These are phyloP conservation scores for Apostichopus parvimensis DNA, from an alignment of 35 echinoderm and acorn worm genomes.

Conservation along the genomic window DNA sequence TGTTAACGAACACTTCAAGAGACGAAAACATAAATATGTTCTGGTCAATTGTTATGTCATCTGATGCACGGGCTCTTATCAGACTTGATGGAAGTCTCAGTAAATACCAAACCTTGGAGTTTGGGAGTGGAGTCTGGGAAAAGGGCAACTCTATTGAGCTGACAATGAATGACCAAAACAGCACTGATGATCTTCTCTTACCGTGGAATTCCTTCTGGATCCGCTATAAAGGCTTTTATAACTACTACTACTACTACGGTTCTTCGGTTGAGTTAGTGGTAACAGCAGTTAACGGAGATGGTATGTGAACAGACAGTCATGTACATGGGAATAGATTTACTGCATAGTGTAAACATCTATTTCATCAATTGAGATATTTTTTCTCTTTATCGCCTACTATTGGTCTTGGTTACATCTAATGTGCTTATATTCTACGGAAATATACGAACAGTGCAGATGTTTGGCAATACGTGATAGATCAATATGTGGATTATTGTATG, in stretches of 20 bases:
- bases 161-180: neutral
- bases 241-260: neutral
- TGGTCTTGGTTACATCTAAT: neutral
- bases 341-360: neutral
- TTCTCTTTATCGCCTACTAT: neutral
- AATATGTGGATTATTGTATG: too few species aligned
- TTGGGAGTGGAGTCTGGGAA: neutral
- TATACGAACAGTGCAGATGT: neutral
- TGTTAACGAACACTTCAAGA: too few species aligned
- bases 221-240: neutral
- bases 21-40: neutral
- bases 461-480: neutral
- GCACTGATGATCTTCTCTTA: neutral
- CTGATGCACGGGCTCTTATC: neutral
- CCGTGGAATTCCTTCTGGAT: constrained; percentile 4
- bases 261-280: neutral
- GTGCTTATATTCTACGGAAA: neutral
- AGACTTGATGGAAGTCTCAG: neutral
- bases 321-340: neutral
- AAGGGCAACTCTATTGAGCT: neutral
- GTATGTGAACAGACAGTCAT: neutral
- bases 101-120: neutral
- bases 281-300: neutral
- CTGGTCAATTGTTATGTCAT: neutral
- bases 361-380: too few species aligned